Evolutionary conservation across 2,797 vertebrate species (phyloP).

Genomic region (Monodelphis domestica): DNA sequence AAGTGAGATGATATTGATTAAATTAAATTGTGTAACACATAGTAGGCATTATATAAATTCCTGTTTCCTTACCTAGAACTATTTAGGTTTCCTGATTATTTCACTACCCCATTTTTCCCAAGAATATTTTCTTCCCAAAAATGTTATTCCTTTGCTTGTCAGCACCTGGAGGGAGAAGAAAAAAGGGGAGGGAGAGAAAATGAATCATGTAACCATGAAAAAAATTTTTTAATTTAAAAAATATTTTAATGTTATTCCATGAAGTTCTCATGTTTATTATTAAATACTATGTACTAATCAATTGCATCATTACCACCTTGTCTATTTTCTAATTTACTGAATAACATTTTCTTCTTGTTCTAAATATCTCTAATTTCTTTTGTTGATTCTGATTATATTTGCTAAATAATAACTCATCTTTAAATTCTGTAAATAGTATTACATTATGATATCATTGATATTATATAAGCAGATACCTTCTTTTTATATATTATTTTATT

Average conservation of each 20-base stretch:
- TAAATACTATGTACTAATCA: slow-evolving; percentile 55
- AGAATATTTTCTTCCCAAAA: slow-evolving; percentile 28
- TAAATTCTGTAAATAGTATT: neutral
- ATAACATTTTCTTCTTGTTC: neutral
- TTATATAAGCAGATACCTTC: too few relatives aligned
- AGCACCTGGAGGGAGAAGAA: too few relatives aligned
- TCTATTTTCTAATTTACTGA: slow-evolving; percentile 20
- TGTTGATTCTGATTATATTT: neutral
- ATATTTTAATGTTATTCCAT: slow-evolving; percentile 41
- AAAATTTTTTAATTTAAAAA: too few relatives aligned
- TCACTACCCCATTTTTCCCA: too few relatives aligned
- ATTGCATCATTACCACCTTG: slow-evolving; percentile 24
- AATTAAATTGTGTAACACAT: neutral
- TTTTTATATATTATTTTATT: neutral
- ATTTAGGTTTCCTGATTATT: too few relatives aligned
- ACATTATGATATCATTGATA: neutral
- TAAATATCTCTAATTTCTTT: neutral
- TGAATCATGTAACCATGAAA: too few relatives aligned
- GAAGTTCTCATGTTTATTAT: slow-evolving; percentile 47
- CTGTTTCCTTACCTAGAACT: neutral
- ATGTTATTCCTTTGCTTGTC: slow-evolving; percentile 25
- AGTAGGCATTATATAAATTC: neutral
- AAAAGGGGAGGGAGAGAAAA: too few relatives aligned
- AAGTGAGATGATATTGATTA: neutral
- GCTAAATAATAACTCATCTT: neutral